Evolutionary conservation across 2,113 vertebrate genomes (phyloP).

Genomic region (Mustela nigripes): DNA sequence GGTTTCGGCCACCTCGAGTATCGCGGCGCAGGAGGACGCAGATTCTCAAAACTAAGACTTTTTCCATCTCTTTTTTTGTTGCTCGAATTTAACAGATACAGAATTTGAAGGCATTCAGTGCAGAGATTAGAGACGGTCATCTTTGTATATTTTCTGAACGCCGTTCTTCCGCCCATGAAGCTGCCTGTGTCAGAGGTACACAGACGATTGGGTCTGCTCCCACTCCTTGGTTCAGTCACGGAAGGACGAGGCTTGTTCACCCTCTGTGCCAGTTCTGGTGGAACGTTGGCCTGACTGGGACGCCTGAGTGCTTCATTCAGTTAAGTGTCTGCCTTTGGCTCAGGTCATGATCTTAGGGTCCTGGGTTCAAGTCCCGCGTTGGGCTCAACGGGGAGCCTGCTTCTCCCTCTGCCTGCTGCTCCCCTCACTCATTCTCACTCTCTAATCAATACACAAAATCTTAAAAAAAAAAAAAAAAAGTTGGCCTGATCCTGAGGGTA

Average conservation of each 20-base stretch:
- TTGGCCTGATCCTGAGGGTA: background rate
- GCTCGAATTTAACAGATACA: background rate
- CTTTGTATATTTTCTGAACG: background rate
- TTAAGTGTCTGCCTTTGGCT: background rate
- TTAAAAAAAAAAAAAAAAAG: background rate
- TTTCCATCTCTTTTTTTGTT: background rate
- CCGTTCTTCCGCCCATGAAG: background rate
- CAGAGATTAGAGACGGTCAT: background rate
- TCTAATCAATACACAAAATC: background rate
- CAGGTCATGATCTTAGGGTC: background rate
- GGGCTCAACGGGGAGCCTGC: background rate
- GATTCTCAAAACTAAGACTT: background rate
- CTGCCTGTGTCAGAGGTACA: background rate
- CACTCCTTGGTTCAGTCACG: background rate
- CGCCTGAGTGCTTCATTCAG: background rate
- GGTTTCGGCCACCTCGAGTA: fast-evolving
- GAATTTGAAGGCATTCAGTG: background rate
- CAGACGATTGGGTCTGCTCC: background rate
- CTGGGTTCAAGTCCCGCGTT: background rate
- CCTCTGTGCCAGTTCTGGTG: too few relatives aligned
- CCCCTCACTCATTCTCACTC: background rate
- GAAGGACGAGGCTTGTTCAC: background rate
- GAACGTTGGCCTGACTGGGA: background rate
- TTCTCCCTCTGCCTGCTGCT: background rate
- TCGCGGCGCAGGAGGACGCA: background rate